Base-by-base conservation (phyloP, 2,888 invertebrate genomes). In the Pristionchus maxplancki region DNA sequence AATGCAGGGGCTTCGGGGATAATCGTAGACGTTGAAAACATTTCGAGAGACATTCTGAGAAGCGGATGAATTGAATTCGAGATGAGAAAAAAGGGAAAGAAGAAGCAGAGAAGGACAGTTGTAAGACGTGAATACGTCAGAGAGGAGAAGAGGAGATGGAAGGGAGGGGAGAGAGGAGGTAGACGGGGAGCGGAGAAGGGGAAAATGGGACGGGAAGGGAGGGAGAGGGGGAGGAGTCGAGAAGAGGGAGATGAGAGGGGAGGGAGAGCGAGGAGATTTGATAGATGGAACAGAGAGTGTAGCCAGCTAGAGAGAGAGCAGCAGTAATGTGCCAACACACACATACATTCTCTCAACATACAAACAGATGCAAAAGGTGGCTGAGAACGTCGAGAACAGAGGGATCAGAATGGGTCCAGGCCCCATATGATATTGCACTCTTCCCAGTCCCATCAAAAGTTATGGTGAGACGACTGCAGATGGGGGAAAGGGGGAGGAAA, bases 301-400 rank as follows among this genome's bases (percentile, higher is more conserved):
- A 53, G 82, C 5, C 31, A 53, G 53, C 48, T 28, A 81, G 48
- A 4, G 1, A 28, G 81, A 31, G 48, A 28, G 78, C 9, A 34
- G 53, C 15, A 82, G 82, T 58, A 82, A 82, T 78, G 78, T 78
- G 78, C 78, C 48, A 78, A 78, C 78, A 44, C 78, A n/a, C 78
- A 44, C 78, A n/a, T 6, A 78, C 74, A 74, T 31, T 37, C 44
- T 17, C 28, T n/a, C 28, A 34, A 20, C 20, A 37, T 53, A 37
- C 50, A 58, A 31, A 58, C 8, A 82, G 82, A 82, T 50, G 82
- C 50, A 82, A 53, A 82, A 53, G 17, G 20, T 8, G 53, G n/a
- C n/a, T n/a, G 31, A 8, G 81, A 48, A 9, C 28, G 78, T 13
- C 8, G 78, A 15, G 81, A 81, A 24, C 37, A 50, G 81, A 28